Percentiles rank a stretch among this genome's conserved stretches.
Conservation (phyloP, 2,797 vertebrate species). For the Triplophysa bombifrons region DNA sequence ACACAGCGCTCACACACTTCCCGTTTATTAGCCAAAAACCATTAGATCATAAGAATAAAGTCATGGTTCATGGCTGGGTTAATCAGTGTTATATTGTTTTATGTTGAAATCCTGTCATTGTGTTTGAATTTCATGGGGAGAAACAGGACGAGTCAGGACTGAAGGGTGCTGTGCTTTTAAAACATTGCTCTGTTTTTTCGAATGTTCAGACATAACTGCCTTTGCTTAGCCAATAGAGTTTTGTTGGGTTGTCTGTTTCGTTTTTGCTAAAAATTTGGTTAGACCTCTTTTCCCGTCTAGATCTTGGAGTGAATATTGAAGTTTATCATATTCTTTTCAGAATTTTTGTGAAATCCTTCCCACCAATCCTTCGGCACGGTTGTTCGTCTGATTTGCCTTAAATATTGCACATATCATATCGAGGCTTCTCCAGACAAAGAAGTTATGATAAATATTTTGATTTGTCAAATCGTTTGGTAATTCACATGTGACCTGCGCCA, state of each 20-base stretch:
- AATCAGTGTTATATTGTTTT: not conserved
- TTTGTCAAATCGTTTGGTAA: too few relatives aligned
- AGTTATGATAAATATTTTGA: too few relatives aligned
- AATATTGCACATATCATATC: not conserved
- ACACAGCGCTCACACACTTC: not conserved
- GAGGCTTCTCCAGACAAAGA: not conserved
- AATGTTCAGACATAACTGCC: not conserved
- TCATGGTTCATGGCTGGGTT: constrained; percentile 21
- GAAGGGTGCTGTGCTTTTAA: not conserved
- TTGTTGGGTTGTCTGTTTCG: not conserved
- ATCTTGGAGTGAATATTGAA: not conserved
- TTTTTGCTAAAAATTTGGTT: not conserved
- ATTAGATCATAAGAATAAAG: constrained; percentile 26
- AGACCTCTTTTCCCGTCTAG: not conserved
- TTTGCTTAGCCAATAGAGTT: not conserved
- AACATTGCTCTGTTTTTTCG: not conserved
- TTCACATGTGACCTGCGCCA: too few relatives aligned
- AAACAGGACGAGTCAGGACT: not conserved
- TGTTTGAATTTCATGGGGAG: not conserved
- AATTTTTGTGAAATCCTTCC: not conserved
- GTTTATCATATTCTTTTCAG: not conserved
- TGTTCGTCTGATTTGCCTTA: not conserved
- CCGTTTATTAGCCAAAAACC: not conserved
- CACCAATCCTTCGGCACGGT: not conserved
- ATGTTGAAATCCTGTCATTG: not conserved